Evolutionary conservation across 92 coral and sea anemone genomes (phyloP), one percentile per base, ranked within the genome.

Genomic region (Phenganax marumi): DNA sequence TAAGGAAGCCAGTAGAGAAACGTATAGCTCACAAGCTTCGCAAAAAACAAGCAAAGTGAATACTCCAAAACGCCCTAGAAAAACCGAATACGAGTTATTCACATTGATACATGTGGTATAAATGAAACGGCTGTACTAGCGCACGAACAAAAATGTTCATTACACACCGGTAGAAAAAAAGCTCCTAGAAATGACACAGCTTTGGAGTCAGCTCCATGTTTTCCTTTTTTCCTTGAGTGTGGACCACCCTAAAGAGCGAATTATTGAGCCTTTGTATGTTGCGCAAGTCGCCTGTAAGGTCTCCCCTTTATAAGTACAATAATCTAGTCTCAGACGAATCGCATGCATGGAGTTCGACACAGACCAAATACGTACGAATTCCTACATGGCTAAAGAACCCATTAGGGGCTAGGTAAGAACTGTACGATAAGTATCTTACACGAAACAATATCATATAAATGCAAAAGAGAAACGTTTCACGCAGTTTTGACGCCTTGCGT

Each of bases 11-110:
- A 95, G 47, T 90, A 95, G 12, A 95, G 92, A 79, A 95, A 95
- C 0, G 98, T 95, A 74, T 92, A 92, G 82, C 98, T 95, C 77
- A 95, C 98, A 68, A 95, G 93, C 78, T 95, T 95, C 63, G 98
- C 98, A 82, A 95, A 95, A 84, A 95, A 95, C 62, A 95, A 87
- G 68, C 97, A 89, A 54, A 95, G 64, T 0, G 98, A 92, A 83
- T 95, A 95, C 85, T 95, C 98, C 0, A 95, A 87, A 18, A 95
- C 98, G 3, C 98, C 98, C 98, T 95, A 81, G 17, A 80, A 68
- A 6, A 53, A 18, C 6, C 10, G 12, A 68, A 8, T 21, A 68
- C 43, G 18, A 21, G 5, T 33, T 33, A 33, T 33, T 33, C 43
- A 33, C 43, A 33, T 5, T 33, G 43, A 33, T 33, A 33, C 43